Evolutionary conservation across 1,140 invertebrate genomes (phyloP).

Genomic region (Papilio dardanus): DNA sequence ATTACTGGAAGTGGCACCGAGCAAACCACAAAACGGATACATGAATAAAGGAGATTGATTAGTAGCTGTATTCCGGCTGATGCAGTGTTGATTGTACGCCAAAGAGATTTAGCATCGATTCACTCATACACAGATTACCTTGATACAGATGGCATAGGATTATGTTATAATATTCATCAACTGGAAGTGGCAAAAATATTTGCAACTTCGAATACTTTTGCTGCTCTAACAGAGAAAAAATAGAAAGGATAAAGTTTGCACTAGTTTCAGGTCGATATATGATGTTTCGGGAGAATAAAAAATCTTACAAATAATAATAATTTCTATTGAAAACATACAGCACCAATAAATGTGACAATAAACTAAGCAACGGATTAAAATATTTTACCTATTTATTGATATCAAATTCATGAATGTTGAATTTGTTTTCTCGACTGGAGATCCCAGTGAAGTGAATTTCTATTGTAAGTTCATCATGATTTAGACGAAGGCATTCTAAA

Average conservation of each 20-base stretch:
- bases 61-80: background rate
- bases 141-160: slow-evolving; percentile 1
- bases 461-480: too few species aligned
- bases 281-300: too few species aligned
- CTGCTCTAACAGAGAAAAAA: background rate
- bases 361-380: too few species aligned
- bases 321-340: too few species aligned
- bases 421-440: too few species aligned
- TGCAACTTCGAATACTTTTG: background rate
- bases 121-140: slow-evolving; percentile 9
- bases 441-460: too few species aligned
- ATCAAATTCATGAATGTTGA: too few species aligned
- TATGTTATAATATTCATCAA: background rate
- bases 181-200: background rate
- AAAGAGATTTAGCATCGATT: slow-evolving; percentile 2
- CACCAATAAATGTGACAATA: too few species aligned
- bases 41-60: slow-evolving; percentile 7
- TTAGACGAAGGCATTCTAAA: background rate
- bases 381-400: too few species aligned
- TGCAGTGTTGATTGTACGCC: slow-evolving; percentile 8
- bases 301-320: too few species aligned
- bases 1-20: background rate
- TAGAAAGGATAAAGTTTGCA: background rate
- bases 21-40: background rate
- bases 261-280: too few species aligned